Evolutionary conservation across 2,888 invertebrate species (phyloP).

Genomic region (Melinaea menophilus): DNA sequence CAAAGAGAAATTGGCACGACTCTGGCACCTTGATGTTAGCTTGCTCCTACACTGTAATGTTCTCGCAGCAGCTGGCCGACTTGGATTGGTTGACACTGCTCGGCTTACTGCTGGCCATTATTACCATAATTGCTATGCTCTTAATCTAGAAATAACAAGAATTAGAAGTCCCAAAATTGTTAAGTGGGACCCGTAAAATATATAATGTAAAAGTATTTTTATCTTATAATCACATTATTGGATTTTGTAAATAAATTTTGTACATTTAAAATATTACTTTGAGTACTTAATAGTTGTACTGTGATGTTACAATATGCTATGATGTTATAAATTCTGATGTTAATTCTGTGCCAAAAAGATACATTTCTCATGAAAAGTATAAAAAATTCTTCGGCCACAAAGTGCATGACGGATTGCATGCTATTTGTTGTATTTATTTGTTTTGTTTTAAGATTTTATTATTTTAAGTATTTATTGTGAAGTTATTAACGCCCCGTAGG

Average conservation of each 20-base stretch:
- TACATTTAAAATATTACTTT: neutral
- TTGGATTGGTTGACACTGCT: slow-evolving; percentile 86
- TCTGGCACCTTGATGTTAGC: slow-evolving; percentile 84
- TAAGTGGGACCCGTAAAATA: neutral
- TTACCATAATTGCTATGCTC: slow-evolving; percentile 84
- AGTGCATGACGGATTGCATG: slow-evolving; percentile 26
- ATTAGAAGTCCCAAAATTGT: neutral
- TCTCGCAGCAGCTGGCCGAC: slow-evolving; percentile 83
- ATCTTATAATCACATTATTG: too few relatives aligned
- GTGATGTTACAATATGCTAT: slow-evolving; percentile 38
- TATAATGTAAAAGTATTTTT: slow-evolving; percentile 18
- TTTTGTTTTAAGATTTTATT: slow-evolving; percentile 28
- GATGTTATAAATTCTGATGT: neutral
- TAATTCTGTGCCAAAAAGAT: slow-evolving; percentile 14
- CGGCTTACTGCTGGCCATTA: slow-evolving; percentile 85
- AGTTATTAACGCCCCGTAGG: neutral
- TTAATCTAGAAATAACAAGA: slow-evolving; percentile 55
- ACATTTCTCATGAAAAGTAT: too few relatives aligned
- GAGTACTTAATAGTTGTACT: slow-evolving; percentile 31
- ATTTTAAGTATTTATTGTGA: slow-evolving; percentile 21
- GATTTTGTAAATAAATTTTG: too few relatives aligned
- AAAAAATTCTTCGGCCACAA: too few relatives aligned
- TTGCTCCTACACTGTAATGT: slow-evolving; percentile 86
- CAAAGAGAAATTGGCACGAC: slow-evolving; percentile 78
- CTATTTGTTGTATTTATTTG: slow-evolving; percentile 20